These are phyloP conservation scores for Sipha maydis DNA, from an alignment of 2,888 invertebrate genomes.

Conservation along the genomic window DNA sequence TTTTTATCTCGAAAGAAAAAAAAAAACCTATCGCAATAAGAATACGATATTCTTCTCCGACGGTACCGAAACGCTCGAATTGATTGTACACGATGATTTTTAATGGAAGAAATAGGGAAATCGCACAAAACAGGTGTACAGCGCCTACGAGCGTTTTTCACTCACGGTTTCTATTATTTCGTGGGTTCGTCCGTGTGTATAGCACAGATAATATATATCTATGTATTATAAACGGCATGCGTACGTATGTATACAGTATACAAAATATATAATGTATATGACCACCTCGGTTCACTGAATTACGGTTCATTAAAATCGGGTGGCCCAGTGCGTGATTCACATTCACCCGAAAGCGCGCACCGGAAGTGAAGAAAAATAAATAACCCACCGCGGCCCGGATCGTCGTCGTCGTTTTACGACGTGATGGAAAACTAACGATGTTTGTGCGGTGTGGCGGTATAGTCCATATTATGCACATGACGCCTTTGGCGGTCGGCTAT, in stretches of 20 bases:
- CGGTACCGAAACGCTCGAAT: background rate
- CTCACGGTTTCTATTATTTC: background rate
- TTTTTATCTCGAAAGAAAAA: too few relatives aligned
- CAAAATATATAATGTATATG: too few relatives aligned
- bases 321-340: conserved; percentile 31
- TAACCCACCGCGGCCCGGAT: background rate
- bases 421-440: conserved; percentile 37
- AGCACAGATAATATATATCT: too few relatives aligned
- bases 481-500: background rate
- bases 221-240: background rate
- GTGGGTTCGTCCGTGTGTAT: background rate
- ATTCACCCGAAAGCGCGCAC: conserved; percentile 41
- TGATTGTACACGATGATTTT: background rate
- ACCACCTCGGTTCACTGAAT: background rate
- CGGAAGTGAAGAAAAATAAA: conserved; percentile 49
- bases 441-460: background rate
- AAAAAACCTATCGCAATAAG: too few relatives aligned
- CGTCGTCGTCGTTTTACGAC: conserved; percentile 33
- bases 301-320: conserved; percentile 50
- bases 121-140: conserved; percentile 23
- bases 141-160: conserved; percentile 24
- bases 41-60: too few relatives aligned
- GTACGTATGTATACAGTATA: too few relatives aligned
- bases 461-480: background rate
- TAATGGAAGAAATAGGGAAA: conserved; percentile 9